phyloP scores from a whole-genome alignment of 2,113 vertebrate genomes.

The Climacteris rufus region DNA sequence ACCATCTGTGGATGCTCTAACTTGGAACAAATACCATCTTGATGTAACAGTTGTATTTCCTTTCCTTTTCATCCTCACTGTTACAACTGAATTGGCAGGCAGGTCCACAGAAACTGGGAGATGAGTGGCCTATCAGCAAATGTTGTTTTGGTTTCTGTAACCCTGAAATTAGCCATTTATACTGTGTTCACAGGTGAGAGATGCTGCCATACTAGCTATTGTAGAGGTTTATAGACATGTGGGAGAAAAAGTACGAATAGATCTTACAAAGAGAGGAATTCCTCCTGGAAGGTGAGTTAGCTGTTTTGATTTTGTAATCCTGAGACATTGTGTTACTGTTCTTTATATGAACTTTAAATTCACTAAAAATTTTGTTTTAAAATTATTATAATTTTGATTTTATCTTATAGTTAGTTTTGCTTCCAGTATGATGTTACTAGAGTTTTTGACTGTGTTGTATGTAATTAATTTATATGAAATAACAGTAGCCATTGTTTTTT shows the following conservation, averaged over 20 bases:
- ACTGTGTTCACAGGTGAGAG: slow-evolving; percentile 82
- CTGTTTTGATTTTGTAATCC: background rate
- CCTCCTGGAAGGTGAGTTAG: slow-evolving; percentile 83
- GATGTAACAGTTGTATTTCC: background rate
- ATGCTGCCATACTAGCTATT: slow-evolving; percentile 81
- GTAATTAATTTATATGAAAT: background rate
- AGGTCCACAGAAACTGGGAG: background rate
- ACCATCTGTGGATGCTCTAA: background rate
- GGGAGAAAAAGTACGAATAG: slow-evolving; percentile 85
- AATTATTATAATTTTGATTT: background rate
- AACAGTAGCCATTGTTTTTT: background rate
- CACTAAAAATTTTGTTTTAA: background rate
- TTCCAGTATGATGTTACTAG: background rate
- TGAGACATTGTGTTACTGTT: background rate
- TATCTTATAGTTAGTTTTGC: background rate
- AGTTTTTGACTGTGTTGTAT: background rate
- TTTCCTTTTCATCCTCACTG: background rate
- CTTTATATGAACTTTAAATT: background rate
- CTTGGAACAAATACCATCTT: background rate
- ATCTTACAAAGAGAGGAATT: slow-evolving; percentile 87
- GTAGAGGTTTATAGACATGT: slow-evolving; percentile 92
- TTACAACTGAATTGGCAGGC: background rate
- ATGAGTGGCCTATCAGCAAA: background rate
- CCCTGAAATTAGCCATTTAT: background rate
- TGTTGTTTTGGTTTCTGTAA: background rate